Evolutionary conservation across 2,888 invertebrate species (phyloP), one percentile per base, ranked within the genome.

Genomic region (Enchytraeus crypticus): DNA sequence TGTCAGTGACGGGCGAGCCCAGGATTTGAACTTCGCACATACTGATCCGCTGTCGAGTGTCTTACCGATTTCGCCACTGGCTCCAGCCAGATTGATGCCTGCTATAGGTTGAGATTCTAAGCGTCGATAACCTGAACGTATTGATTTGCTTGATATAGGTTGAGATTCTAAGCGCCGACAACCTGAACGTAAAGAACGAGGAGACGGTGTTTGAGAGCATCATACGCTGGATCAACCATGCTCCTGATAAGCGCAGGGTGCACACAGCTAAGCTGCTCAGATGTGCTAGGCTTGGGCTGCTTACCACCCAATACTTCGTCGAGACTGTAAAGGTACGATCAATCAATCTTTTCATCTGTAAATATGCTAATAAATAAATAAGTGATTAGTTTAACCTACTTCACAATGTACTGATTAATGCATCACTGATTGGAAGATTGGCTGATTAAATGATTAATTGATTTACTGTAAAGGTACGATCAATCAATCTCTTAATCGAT

Each of bases 261-360:
- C 83, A 88, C 75, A 87, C 92, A 30, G 87, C 89, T 1, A 84
- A 86, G 57, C 67, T 78, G 5, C 64, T 78, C 51, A 71, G 70
- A 57, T 72, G 72, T 27, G 72, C 77, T 33, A 69, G 78, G 23
- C 72, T 78, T 5, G 77, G 77, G 66, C 82, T 92, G 33, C 82
- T 93, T 72, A 89, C 91, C 68, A 90, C 91, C 1, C 84, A 90
- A 82, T 92, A 88, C 78, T 93, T 93, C 78, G 83, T 92, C 76
- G 92, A 92, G 77, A 87, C 88, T 74, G 90, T 80, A 29, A 78
- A 77, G 66, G 69, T 67, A 11, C 38, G 38, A 38, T 8, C 18
- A 11, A 38, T 18, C 38, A 38, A 18, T 18, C 8, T 18, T 38
- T n/a, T n/a, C n/a, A n/a, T n/a, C n/a, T n/a, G n/a, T n/a, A n/a